These are phyloP conservation scores for Brachyptera risi DNA, from an alignment of 2,888 invertebrate genomes.

Conservation along the genomic window DNA sequence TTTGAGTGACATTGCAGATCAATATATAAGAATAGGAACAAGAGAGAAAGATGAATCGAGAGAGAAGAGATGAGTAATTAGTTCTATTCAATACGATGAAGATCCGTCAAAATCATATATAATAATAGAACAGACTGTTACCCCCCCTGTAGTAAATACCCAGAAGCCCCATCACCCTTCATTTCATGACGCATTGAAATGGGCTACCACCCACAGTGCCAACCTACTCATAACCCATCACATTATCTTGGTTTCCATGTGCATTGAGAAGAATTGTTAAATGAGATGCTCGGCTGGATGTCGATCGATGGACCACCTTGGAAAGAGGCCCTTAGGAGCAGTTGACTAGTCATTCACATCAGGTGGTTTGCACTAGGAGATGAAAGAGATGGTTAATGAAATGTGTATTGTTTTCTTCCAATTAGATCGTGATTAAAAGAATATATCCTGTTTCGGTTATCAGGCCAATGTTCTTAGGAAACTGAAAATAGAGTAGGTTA, in stretches of 20 bases:
- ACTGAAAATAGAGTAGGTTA: no score
- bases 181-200: constrained; percentile 26
- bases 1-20: constrained; percentile 1
- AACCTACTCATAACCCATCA: constrained; percentile 21
- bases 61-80: constrained; percentile 9
- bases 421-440: no score
- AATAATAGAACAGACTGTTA: not conserved
- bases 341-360: no score
- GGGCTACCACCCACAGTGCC: constrained; percentile 17
- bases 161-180: constrained; percentile 27
- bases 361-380: no score
- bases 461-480: no score
- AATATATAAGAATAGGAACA: not conserved
- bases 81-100: constrained; percentile 2
- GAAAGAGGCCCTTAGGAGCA: no score
- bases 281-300: not conserved
- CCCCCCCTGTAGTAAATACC: constrained; percentile 25
- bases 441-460: no score
- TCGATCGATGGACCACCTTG: not conserved
- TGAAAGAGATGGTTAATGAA: no score
- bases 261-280: not conserved
- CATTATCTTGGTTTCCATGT: constrained; percentile 4
- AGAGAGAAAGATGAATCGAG: not conserved
- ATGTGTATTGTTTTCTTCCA: no score
- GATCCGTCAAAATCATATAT: constrained; percentile 5